A percentile compares a stretch with the other conserved stretches of the same genome.
Conservation (phyloP, 2,888 invertebrate genomes). For the Brachylomia viminalis region DNA sequence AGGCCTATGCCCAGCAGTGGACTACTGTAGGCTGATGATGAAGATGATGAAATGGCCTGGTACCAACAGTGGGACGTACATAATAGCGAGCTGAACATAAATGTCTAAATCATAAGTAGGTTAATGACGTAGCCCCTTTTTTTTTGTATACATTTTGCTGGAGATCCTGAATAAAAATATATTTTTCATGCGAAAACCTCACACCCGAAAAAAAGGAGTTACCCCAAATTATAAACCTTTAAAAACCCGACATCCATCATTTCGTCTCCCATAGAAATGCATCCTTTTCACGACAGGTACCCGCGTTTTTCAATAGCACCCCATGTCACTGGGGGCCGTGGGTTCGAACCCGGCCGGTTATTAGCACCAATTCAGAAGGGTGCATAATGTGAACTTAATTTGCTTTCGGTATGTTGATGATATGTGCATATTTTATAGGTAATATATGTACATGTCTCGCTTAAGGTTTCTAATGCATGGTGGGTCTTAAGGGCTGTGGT, state of each 20-base stretch:
- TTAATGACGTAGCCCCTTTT: too few relatives aligned
- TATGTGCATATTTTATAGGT: slow-evolving; percentile 81
- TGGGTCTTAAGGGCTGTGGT: slow-evolving; percentile 24
- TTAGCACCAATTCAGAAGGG: slow-evolving; percentile 89
- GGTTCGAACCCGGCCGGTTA: slow-evolving; percentile 80
- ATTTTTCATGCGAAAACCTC: too few relatives aligned
- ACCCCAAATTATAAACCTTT: slow-evolving; percentile 37
- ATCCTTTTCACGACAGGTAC: slow-evolving; percentile 74
- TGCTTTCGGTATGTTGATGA: slow-evolving; percentile 83
- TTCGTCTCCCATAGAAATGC: slow-evolving; percentile 70
- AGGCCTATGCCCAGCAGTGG: too few relatives aligned
- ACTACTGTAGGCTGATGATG: too few relatives aligned
- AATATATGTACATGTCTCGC: slow-evolving; percentile 57
- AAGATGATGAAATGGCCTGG: too few relatives aligned
- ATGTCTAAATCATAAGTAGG: too few relatives aligned
- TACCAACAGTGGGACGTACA: too few relatives aligned
- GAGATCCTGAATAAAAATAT: too few relatives aligned
- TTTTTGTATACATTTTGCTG: too few relatives aligned
- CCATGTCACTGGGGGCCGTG: slow-evolving; percentile 71
- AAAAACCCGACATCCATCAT: slow-evolving; percentile 72
- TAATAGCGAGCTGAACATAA: too few relatives aligned
- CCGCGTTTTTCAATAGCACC: slow-evolving; percentile 77
- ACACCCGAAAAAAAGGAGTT: background rate
- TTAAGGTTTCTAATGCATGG: slow-evolving; percentile 40
- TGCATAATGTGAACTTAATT: slow-evolving; percentile 89